Base-by-base conservation (phyloP, 2,888 invertebrate genomes). In the Drosophila neoperkinsi region DNA sequence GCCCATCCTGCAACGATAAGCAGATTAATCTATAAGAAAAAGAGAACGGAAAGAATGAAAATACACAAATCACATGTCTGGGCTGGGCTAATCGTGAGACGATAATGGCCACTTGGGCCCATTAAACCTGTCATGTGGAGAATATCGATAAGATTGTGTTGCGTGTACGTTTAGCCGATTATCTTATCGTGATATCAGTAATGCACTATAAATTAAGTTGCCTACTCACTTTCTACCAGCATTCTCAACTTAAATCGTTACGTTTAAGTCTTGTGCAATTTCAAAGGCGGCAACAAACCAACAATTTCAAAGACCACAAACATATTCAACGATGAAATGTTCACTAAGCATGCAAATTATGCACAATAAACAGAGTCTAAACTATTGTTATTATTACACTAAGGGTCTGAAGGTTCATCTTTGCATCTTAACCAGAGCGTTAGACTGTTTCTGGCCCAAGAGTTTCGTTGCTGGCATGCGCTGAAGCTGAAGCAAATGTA, bases 321-420 rank as follows among this genome's bases (percentile, higher is more conserved):
- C 41, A 49, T 11, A 61, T n/a, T 73, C 72, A 69, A 68, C 66
- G 61, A 82, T 70, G 81, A 87, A 70, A 76, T 73, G 74, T 71
- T 82, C 87, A 82, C 76, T 72, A 67, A 74, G 59, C 74, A 76
- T 73, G 72, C 80, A 84, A 84, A 87, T 88, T 81, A 88, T 84
- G 87, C 89, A 63, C 60, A 73, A 73, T 65, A 74, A 62, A 60
- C 43, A 28, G 46, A n/a, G 28, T 51, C 25, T 36, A 46, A 67
- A 62, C 61, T 74, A 64, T 61, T 75, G 51, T 53, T 57, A 30
- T 43, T 59, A 21, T 34, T 41, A 16, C 30, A 41, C 56, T 46
- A 36, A 34, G 58, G 18, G n/a, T n/a, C 38, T 10, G 6, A 18
- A 31, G 33, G 5, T 21, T 6, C 13, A 28, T 7, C 36, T 28